Evolutionary conservation across 2,797 vertebrate species (phyloP).

Genomic region (Nasua narica): DNA sequence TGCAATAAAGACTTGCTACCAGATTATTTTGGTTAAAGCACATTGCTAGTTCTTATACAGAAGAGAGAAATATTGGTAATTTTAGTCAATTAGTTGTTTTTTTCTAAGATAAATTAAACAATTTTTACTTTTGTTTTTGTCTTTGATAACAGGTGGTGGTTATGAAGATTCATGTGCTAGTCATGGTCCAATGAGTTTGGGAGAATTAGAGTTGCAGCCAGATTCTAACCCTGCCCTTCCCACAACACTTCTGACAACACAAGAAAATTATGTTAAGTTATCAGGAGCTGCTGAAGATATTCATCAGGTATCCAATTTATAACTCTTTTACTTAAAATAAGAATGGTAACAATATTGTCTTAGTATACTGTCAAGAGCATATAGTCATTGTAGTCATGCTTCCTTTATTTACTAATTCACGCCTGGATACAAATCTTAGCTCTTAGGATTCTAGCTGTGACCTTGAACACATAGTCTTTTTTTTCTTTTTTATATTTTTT

Average conservation of each 20-base stretch:
- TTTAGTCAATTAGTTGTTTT: constrained; percentile 12
- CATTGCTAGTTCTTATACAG: not conserved
- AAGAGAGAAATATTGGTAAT: constrained; percentile 9
- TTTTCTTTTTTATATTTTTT: not conserved
- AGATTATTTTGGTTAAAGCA: not conserved
- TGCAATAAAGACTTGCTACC: not conserved
- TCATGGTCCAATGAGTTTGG: constrained; percentile 79
- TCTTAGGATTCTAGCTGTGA: not conserved
- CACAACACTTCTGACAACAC: constrained; percentile 65
- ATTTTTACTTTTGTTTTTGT: constrained; percentile 2
- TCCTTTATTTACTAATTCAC: constrained; percentile 8
- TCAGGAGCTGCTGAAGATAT: constrained; percentile 43
- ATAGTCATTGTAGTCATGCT: not conserved
- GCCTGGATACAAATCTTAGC: not conserved
- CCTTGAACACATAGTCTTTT: not conserved
- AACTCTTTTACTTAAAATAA: constrained; percentile 30
- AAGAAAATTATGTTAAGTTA: constrained; percentile 45
- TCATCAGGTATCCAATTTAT: constrained; percentile 79
- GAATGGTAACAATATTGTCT: not conserved
- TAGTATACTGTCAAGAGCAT: not conserved
- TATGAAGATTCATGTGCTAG: constrained; percentile 70
- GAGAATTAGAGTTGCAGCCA: constrained; percentile 74
- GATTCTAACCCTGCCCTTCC: constrained; percentile 52
- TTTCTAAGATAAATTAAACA: constrained; percentile 29
- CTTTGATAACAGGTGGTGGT: constrained; percentile 73